Evolutionary conservation across 1,140 invertebrate genomes (phyloP), one percentile per base, ranked within the genome.

Genomic region (Neodiprion fabricii): DNA sequence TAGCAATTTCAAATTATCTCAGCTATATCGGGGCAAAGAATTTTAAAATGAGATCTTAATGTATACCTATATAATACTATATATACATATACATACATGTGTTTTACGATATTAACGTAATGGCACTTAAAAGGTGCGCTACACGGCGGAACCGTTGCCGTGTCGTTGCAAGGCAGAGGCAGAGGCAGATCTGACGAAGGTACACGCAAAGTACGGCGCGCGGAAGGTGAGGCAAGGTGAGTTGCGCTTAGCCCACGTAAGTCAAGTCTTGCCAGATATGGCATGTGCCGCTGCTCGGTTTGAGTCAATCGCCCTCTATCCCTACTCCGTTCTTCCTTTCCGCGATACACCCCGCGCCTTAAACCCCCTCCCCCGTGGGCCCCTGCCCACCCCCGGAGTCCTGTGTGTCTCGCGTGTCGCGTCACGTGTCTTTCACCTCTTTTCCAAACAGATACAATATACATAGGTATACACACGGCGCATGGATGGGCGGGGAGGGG

Each of bases 1-100:
- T 78, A 80, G 81, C 85, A 87, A 87, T 87, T 87, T 87, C 84
- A 81, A 87, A 87, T 87, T 86, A 86, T 83, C 79, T 84, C 82
- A 17, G 53, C 53, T 61, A 61, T 61, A 61, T 61, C 53, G 53
- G 9, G 53, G 53, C 53, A 61, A 9, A 61, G 53, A 12, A 61
- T 61, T 61, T 61, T 14, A 61, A 17, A 61, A 61, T 17, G 53
- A 17, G 53, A 61, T 61, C 28, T 5, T 40, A 40, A 40, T 40
- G 28, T 40, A 40, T 40, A 40, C 28, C 28, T 40, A 40, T 5
- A 40, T 21, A 21, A 21, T 21, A 21, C 17, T 21, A 21, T 21
- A 21, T 21, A 21, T 21, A 21, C 17, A 21, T 21, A 21, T 40
- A 40, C 5, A 40, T 5, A 40, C 28, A 40, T 40, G 28, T 40